A percentile compares a stretch with the other conserved stretches of the same genome.
Conservation (phyloP, 2,888 invertebrate species). For the Chrysolina oricalcia region DNA sequence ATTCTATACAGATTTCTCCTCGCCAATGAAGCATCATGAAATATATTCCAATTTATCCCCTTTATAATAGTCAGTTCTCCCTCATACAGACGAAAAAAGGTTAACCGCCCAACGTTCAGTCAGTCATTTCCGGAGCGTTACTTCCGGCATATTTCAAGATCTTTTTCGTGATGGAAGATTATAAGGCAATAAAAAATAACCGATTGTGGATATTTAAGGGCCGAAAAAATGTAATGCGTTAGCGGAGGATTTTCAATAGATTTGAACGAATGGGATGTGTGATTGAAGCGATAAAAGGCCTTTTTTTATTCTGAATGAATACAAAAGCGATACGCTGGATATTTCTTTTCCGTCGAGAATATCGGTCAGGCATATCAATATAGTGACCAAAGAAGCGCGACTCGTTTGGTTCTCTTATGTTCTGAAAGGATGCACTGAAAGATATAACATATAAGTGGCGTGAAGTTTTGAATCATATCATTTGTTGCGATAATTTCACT, state of each 20-base stretch:
- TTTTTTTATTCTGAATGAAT: background rate
- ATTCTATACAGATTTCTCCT: too few species aligned
- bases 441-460: too few species aligned
- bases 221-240: constrained; percentile 44
- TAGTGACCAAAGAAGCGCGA: background rate
- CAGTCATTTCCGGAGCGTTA: constrained; percentile 25
- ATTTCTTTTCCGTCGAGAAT: background rate
- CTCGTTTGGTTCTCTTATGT: background rate
- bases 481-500: too few species aligned
- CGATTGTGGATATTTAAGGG: constrained; percentile 39
- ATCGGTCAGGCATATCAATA: background rate
- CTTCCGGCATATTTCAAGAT: constrained; percentile 23
- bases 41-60: too few species aligned
- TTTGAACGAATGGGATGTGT: background rate
- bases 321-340: background rate
- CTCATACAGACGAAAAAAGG: background rate
- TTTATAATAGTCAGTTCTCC: background rate
- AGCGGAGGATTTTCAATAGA: constrained; percentile 24
- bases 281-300: background rate
- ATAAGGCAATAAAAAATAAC: constrained; percentile 45
- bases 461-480: too few species aligned
- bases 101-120: constrained; percentile 11
- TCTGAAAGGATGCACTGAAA: background rate
- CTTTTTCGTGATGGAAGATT: constrained; percentile 36
- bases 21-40: too few species aligned